Percentiles rank a stretch among this genome's conserved stretches.
These are phyloP conservation scores for Zeuzera pyrina DNA, from an alignment of 2,888 invertebrate species.

Conservation along the genomic window DNA sequence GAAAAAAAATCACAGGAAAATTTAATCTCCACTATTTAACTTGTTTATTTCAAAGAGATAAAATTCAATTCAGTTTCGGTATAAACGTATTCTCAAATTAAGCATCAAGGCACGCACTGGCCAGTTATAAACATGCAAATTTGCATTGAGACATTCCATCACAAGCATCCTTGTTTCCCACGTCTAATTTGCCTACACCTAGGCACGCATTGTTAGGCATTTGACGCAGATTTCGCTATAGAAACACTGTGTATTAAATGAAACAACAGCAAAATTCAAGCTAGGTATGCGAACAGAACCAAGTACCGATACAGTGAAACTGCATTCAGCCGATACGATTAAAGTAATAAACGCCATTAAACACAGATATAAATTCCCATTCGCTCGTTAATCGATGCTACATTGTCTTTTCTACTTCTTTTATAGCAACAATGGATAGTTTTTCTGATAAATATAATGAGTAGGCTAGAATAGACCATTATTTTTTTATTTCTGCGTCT, in stretches of 20 bases:
- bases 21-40: too few relatives aligned
- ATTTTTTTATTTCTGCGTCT: slow-evolving; percentile 17
- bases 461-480: slow-evolving; percentile 34
- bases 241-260: slow-evolving; percentile 51
- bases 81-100: too few relatives aligned
- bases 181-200: slow-evolving; percentile 38
- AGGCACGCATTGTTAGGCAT: slow-evolving; percentile 36
- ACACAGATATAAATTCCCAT: slow-evolving; percentile 55
- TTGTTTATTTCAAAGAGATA: too few relatives aligned
- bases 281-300: slow-evolving; percentile 51
- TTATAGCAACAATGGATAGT: slow-evolving; percentile 53
- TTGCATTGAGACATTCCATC: slow-evolving; percentile 25
- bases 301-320: slow-evolving; percentile 52
- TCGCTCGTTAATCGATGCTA: slow-evolving; percentile 52
- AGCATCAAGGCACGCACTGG: slow-evolving; percentile 25
- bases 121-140: slow-evolving; percentile 25
- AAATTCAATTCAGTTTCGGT: too few relatives aligned
- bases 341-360: slow-evolving; percentile 54
- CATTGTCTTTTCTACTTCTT: slow-evolving; percentile 62
- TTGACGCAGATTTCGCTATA: slow-evolving; percentile 53
- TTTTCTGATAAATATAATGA: slow-evolving; percentile 45
- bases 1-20: too few relatives aligned
- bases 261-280: slow-evolving; percentile 37
- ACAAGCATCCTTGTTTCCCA: slow-evolving; percentile 38
- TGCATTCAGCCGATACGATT: slow-evolving; percentile 62